Evolutionary conservation across 1,140 invertebrate species (phyloP), one percentile per base, ranked within the genome.

Genomic region (Calycopis cecrops): DNA sequence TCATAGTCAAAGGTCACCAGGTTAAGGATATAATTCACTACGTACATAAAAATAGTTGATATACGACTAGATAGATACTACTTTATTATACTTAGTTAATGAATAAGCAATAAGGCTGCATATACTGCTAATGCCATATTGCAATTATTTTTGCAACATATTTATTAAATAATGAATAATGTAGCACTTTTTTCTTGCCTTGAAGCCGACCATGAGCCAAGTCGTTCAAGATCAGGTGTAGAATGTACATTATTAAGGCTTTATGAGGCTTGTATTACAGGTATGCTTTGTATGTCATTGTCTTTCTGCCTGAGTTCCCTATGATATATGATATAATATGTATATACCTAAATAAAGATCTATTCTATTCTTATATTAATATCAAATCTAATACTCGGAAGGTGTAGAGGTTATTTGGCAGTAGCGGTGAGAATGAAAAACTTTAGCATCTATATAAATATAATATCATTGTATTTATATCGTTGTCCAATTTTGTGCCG

Each of bases 91-190:
- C 14, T 9, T 16, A 44, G 14, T 9, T 9, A 16, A 44, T 17
- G 9, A 16, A 9, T 14, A 44, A 16, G 40, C 17, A 9, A 14
- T 44, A 44, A 44, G 14, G 14, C 17, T 16, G 40, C 9, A 44
- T 16, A 16, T 9, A 14, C 2, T 44, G 40, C 12, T 44, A 44
- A 7, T 14, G 14, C 14, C 17, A 14, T 1, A 44, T 44, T 44
- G 17, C 38, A 17, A 16, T 44, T 44, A 9, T 44, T 16, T 9
- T 17, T 44, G 40, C 14, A 44, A 40, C 4, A 40, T 7, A 12
- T 44, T 44, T 44, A 10, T 16, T 44, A 44, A 44, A 44, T 16
- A 17, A 44, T 44, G 40, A 44, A 44, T 44, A 44, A 44, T 44
- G 40, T 44, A 44, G 9, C 38, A 40, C 38, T 40, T 40, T 40